A percentile compares a stretch with the other conserved stretches of the same genome.
These are phyloP conservation scores for Elysia chlorotica DNA, from an alignment of 1,140 invertebrate genomes.

Conservation along the genomic window DNA sequence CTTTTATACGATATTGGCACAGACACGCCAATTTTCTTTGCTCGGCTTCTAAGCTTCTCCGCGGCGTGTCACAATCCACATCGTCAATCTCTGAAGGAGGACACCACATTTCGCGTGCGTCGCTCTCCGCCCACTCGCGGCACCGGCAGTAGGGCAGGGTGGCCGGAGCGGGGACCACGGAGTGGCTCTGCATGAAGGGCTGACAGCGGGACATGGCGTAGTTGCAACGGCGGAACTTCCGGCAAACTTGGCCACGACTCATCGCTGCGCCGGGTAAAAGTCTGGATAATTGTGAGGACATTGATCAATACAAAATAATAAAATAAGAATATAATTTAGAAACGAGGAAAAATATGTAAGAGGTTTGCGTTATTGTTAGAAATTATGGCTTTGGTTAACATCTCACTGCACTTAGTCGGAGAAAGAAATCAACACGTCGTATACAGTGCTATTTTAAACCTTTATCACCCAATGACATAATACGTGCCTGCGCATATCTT, in stretches of 20 bases:
- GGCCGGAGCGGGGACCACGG: too few relatives aligned
- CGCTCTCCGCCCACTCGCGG: slow-evolving; percentile 1
- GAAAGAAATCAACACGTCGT: too few relatives aligned
- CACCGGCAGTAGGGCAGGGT: slow-evolving; percentile 7
- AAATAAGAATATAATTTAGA: too few relatives aligned
- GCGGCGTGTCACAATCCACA: slow-evolving; percentile 12
- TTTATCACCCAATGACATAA: too few relatives aligned
- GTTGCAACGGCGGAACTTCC: slow-evolving; percentile 13
- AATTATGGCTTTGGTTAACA: too few relatives aligned
- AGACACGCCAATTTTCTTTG: neutral
- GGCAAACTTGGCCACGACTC: neutral
- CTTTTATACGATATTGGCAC: neutral
- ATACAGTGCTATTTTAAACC: too few relatives aligned
- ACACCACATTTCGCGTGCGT: neutral
- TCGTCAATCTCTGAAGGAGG: neutral
- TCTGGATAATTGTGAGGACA: too few relatives aligned
- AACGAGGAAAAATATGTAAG: too few relatives aligned
- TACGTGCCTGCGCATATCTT: too few relatives aligned
- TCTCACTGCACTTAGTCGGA: too few relatives aligned
- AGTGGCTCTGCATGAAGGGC: neutral
- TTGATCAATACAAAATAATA: too few relatives aligned
- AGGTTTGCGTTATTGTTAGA: too few relatives aligned
- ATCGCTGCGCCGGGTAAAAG: neutral
- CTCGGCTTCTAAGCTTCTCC: neutral
- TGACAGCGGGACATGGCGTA: neutral